Evolutionary conservation across 1,140 invertebrate genomes (phyloP), one percentile per base, ranked within the genome.

Genomic region (Trypoxylus dichotomus): DNA sequence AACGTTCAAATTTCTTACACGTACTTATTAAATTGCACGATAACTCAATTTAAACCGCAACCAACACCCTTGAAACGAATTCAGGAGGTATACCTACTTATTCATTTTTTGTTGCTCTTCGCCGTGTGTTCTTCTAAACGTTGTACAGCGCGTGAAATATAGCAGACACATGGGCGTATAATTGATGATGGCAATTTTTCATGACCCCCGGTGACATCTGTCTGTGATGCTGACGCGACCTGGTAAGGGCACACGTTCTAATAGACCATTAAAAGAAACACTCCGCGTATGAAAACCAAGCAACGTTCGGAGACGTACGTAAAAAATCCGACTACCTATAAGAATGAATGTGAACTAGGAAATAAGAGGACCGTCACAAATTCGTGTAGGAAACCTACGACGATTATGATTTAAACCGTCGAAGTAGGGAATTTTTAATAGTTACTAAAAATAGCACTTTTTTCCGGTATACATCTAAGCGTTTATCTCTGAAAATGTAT

Each of bases 1-100:
- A n/a, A n/a, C 32, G 32, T 32, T 3, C 54, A 76, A 94, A 92
- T 94, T 97, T 54, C 93, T 94, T 85, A 90, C n/a, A n/a, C n/a
- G n/a, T 93, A 78, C 97, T 37, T 0, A 2, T 37, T 7, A 37
- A 37, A 5, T 2, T 37, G 32, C 10, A 37, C 32, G 32, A 37
- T 47, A 13, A 47, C 3, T 47, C 11, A 47, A 47, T 15, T 47
- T 3, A 47, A 47, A 47, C 43, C 7, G n/a, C 13, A 63, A 47
- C 32, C 32, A 37, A 68, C 27, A 58, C 25, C 58, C 54, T 76
- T 75, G 54, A 27, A 47, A 27, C 19, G 43, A 75, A 75, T 27
- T 47, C 74, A 41, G 19, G 8, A 43, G 32, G 47, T 58, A 63
- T 60, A 24, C 43, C 8, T 75, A 54, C 73, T 43, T 75, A 24